Percentiles rank a stretch among this genome's conserved stretches.
Conservation (phyloP, 1,140 invertebrate species). For the Drosophila pallidifrons region DNA sequence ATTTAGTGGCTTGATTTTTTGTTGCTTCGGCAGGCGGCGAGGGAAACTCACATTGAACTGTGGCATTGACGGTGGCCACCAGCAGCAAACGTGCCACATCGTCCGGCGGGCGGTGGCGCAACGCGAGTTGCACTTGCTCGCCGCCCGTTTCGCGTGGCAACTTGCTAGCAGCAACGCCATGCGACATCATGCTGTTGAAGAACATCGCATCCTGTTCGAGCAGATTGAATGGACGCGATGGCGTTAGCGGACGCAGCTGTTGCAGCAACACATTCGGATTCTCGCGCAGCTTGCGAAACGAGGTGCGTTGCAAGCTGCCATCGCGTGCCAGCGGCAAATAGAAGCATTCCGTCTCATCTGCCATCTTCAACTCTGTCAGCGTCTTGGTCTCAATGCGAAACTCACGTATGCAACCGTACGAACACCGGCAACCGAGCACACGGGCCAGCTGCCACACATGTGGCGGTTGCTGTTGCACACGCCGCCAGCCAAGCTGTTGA, state of each 20-base stretch:
- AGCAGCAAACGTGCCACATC: slow-evolving; percentile 9
- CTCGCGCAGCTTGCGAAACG: slow-evolving; percentile 61
- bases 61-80: neutral
- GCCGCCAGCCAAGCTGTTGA: neutral
- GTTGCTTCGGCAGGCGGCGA: neutral
- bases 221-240: slow-evolving; percentile 49
- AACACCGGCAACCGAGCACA: neutral
- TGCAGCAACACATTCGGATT: slow-evolving; percentile 62
- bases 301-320: slow-evolving; percentile 53
- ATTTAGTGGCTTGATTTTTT: too few species aligned
- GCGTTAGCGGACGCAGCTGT: slow-evolving; percentile 49
- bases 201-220: slow-evolving; percentile 76
- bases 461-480: neutral
- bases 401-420: slow-evolving; percentile 55
- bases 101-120: neutral
- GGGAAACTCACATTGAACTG: neutral
- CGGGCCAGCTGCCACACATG: neutral
- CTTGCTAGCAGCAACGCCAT: neutral
- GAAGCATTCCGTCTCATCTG: slow-evolving; percentile 60
- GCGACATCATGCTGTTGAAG: slow-evolving; percentile 58
- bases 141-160: slow-evolving; percentile 29
- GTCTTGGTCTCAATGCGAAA: slow-evolving; percentile 70
- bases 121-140: neutral
- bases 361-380: slow-evolving; percentile 61
- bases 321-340: slow-evolving; percentile 51